Conservation (phyloP, 2,113 vertebrate species). For the Enhydra lutris region DNA sequence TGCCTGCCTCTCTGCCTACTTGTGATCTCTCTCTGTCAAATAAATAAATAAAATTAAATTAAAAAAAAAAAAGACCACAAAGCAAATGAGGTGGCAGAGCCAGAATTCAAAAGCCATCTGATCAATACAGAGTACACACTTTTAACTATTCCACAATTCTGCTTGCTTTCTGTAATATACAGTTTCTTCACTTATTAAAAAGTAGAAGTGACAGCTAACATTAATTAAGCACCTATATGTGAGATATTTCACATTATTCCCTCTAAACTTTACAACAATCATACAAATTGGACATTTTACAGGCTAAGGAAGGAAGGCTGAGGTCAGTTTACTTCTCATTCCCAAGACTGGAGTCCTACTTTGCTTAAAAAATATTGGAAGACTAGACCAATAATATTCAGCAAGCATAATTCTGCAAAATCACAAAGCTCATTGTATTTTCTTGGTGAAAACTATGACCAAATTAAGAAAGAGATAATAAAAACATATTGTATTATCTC, state of each 20-base stretch:
- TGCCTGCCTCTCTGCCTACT: too few species aligned
- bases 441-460: background rate
- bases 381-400: background rate
- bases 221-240: background rate
- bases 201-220: background rate
- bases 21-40: too few species aligned
- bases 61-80: background rate
- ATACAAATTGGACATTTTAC: background rate
- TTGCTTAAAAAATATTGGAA: background rate
- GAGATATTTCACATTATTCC: background rate
- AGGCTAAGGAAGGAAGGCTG: background rate
- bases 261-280: background rate
- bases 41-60: too few species aligned
- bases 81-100: background rate
- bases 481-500: background rate
- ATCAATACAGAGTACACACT: background rate
- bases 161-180: background rate
- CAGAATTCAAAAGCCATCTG: background rate
- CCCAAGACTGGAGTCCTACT: background rate
- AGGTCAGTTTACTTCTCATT: background rate
- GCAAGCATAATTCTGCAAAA: background rate
- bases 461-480: background rate
- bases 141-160: background rate
- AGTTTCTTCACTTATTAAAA: background rate
- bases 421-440: background rate